Conservation (phyloP, 1,140 invertebrate genomes). For the Nixonia krombeini region DNA sequence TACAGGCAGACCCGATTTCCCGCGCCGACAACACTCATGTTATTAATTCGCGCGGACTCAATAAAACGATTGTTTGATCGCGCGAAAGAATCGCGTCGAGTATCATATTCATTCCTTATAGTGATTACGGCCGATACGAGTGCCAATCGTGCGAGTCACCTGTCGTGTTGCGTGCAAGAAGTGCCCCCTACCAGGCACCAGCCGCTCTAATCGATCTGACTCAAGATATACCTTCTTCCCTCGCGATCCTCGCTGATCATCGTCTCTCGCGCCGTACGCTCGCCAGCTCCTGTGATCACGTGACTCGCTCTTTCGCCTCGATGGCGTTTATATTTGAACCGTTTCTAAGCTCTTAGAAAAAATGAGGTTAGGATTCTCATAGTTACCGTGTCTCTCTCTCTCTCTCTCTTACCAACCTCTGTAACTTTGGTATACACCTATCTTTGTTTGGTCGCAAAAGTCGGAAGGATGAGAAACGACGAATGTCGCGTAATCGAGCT, state of each 20-base stretch:
- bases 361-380: no score
- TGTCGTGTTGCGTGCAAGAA: slow-evolving; percentile 15
- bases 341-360: no score
- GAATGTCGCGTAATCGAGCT: no score
- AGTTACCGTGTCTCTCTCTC: no score
- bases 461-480: no score
- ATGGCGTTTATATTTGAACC: not conserved
- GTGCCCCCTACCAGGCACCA: slow-evolving; percentile 3
- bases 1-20: slow-evolving; percentile 15
- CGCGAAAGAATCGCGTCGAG: slow-evolving; percentile 13
- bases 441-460: no score
- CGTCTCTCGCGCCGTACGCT: not conserved
- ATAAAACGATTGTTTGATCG: slow-evolving; percentile 27
- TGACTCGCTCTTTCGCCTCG: not conserved
- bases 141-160: slow-evolving; percentile 33
- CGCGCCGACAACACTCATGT: slow-evolving; percentile 8
- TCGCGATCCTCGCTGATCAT: not conserved
- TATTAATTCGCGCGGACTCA: slow-evolving; percentile 18
- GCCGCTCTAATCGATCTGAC: slow-evolving; percentile 26
- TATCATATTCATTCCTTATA: slow-evolving; percentile 19
- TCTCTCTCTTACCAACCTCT: no score
- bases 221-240: slow-evolving; percentile 2
- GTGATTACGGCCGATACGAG: slow-evolving; percentile 23
- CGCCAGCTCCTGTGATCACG: not conserved
- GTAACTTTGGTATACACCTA: no score